phyloP scores from a whole-genome alignment of 1,140 invertebrate genomes.

The Branchinecta lindahli region DNA sequence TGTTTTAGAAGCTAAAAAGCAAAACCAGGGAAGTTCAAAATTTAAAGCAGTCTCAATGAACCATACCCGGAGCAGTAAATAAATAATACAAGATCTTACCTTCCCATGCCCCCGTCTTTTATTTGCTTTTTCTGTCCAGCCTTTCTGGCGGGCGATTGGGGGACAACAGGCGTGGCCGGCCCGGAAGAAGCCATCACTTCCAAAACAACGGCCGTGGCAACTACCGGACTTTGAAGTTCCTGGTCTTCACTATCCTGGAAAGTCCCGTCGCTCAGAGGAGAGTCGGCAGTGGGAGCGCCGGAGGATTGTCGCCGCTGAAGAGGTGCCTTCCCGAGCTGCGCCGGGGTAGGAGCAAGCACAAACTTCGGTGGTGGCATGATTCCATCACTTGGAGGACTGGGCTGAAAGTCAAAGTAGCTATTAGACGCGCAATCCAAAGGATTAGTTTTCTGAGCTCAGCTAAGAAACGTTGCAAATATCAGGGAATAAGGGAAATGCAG shows the following conservation, averaged over 20 bases:
- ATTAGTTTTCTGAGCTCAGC: no score
- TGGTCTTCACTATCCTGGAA: no score
- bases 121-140: constrained; percentile 73
- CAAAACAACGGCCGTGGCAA: constrained; percentile 15
- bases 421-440: no score
- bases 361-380: constrained; percentile 34
- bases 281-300: constrained; percentile 34
- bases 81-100: constrained; percentile 38
- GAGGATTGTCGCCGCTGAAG: constrained; percentile 63
- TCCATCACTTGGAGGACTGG: neutral
- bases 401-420: no score
- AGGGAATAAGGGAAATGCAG: no score
- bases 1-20: no score
- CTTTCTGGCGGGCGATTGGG: constrained; percentile 46
- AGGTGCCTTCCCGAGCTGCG: constrained; percentile 71
- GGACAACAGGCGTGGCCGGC: constrained; percentile 23
- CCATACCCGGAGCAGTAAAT: no score
- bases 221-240: constrained; percentile 11
- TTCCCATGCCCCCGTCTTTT: constrained; percentile 76
- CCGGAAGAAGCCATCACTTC: constrained; percentile 15
- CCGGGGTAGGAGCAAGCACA: constrained; percentile 77
- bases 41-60: no score
- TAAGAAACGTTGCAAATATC: no score
- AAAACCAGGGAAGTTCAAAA: no score
- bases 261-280: neutral